Evolutionary conservation across 2,113 vertebrate genomes (phyloP), one percentile per base, ranked within the genome.

Genomic region (Hymenochirus boettgeri): DNA sequence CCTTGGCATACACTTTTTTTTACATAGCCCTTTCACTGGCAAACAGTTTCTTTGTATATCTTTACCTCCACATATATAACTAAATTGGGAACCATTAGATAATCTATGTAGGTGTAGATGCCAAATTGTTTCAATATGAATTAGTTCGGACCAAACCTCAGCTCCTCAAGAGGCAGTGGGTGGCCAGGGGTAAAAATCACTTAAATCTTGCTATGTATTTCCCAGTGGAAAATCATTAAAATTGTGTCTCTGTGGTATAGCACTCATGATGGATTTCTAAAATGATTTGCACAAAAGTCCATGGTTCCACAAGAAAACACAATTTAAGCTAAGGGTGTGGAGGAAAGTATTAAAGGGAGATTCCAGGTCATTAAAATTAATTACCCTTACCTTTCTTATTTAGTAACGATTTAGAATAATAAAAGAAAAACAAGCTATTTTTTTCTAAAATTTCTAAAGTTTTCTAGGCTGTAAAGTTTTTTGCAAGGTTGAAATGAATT

Each of bases 141-240:
- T 55, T 33, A 55, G 46, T 22, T 48, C 7, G 8, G 53, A 55
- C 53, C 10, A 8, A 31, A 55, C 26, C 27, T 55, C 2, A 31
- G n/a, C 19, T 17, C n/a, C 24, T n/a, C 8, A n/a, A 17, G 7
- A 31, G 53, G 53, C 53, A 55, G 26, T 55, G 52, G 52, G 52
- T 55, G 52, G 52, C 26, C 52, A n/a, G 17, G 26, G 27, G 2
- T 5, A n/a, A n/a, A 26, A 55, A 48, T 21, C 19, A 21, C 18
- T 23, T 48, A 21, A 21, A 9, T 48, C 19, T 48, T 48, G 8
- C 46, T 22, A 1, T 48, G 13, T 21, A 48, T 48, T 48, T 48
- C 46, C 46, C 46, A 22, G 46, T 48, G 52, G 52, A 55, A 55
- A 55, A 31, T 19, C 52, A 55, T 55, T 24, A 19, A 55, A 55